Base-by-base conservation (phyloP, 2,888 invertebrate species). In the Ichneumoninae sp. region DNA sequence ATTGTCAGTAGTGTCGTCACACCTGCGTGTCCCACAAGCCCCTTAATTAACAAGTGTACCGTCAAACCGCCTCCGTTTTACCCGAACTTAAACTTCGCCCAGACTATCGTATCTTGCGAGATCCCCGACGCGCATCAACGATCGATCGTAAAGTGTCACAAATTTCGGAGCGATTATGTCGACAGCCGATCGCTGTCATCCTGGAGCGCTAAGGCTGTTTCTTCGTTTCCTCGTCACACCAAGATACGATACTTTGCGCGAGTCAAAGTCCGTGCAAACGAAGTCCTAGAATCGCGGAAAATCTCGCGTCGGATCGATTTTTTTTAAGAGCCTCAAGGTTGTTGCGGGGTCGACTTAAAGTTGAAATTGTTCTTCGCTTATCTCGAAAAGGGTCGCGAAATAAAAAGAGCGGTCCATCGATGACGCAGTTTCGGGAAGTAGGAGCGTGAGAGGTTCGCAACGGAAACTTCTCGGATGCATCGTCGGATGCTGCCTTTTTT, bases 1-100 rank as follows among this genome's bases (percentile, higher is more conserved):
- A 99, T 99, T 76, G 99, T 99, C 87, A 99, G 96, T 66, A 99
- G 96, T 57, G 99, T 99, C 82, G 99, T 99, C 85, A 99, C 99
- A 92, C 99, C 97, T 97, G 93, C 66, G 92, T 90, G 80, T 54
- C 44, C 60, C 74, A 75, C 47, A 71, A 71, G 26, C 47, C 30
- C n/a, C 33, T 57, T 3, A 47, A 78, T 78, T 78, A 78, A 63
- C 70, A 44, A n/a, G 1, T 36, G 19, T 7, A 36, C 19, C 70
- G 19, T 52, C 63, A 44, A 13, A 13, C 6, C 16, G 30, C 1
- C 33, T 33, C 7, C 16, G 16, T 4, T 33, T 30, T 6, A 2
- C n/a, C 13, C 30, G 16, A 63, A 63, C 63, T 63, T n/a, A 6
- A 30, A 30, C 30, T 33, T 33, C 63, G n/a, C 63, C 30, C 63